These are phyloP conservation scores for Alfaro cultratus DNA, from an alignment of 2,797 vertebrate genomes.

Conservation along the genomic window DNA sequence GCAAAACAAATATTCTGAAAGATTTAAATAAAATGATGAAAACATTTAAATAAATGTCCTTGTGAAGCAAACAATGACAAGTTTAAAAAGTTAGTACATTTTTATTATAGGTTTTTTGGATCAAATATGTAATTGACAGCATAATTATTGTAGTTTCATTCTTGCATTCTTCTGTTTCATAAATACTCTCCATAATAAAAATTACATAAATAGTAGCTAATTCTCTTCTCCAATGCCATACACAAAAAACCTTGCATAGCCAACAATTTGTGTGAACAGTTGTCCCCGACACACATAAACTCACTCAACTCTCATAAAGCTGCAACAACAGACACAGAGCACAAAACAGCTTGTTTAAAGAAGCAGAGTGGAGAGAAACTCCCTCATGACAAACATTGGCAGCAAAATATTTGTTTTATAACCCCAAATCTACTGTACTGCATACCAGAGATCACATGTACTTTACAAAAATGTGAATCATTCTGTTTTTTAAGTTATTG, in stretches of 20 bases:
- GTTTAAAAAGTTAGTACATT: not conserved
- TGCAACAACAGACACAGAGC: slow-evolving; percentile 51
- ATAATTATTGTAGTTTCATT: not conserved
- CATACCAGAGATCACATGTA: slow-evolving; percentile 26
- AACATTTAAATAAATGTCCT: not conserved
- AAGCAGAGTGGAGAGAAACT: slow-evolving; percentile 47
- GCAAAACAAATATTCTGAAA: not conserved
- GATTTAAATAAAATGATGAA: not conserved
- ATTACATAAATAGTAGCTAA: not conserved
- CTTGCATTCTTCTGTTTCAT: not conserved
- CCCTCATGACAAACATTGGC: slow-evolving; percentile 61
- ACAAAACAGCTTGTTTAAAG: slow-evolving; percentile 45
- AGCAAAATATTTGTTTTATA: slow-evolving; percentile 69
- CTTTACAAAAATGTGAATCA: not conserved
- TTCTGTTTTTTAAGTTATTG: not conserved
- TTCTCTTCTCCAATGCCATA: not conserved
- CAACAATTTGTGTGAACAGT: slow-evolving; percentile 21
- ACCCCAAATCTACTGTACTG: slow-evolving; percentile 31
- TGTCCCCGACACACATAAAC: not conserved
- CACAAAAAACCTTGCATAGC: slow-evolving; percentile 5
- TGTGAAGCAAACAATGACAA: not conserved
- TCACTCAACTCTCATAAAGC: slow-evolving; percentile 25
- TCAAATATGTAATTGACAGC: not conserved
- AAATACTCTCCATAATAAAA: not conserved
- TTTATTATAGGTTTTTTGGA: not conserved